Percentiles rank a stretch among this genome's conserved stretches.
Conservation (phyloP, 2,888 invertebrate genomes). For the Drosophila nr. perissopoda region DNA sequence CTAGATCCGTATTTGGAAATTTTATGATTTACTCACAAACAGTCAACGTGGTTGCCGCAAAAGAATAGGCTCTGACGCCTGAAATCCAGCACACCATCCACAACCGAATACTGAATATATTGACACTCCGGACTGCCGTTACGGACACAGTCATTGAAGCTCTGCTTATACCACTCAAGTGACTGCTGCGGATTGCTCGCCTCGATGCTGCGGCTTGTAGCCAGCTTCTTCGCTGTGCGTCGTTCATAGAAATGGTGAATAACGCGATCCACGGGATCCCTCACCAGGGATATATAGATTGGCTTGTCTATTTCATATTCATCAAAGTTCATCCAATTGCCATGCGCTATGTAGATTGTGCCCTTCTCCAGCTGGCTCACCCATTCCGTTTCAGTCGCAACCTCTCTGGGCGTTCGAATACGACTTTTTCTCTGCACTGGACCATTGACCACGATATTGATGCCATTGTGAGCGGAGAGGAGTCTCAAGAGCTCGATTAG, state of each 20-base stretch:
- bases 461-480: conserved; percentile 85
- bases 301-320: conserved; percentile 91
- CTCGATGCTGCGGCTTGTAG: conserved; percentile 89
- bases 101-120: conserved; percentile 91
- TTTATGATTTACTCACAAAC: conserved; percentile 87
- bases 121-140: conserved; percentile 92
- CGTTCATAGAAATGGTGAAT: conserved; percentile 95
- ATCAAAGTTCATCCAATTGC: conserved; percentile 94
- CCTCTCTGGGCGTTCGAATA: conserved; percentile 88
- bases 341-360: conserved; percentile 93
- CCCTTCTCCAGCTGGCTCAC: conserved; percentile 90
- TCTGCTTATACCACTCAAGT: conserved; percentile 87
- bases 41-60: conserved; percentile 93
- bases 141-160: conserved; percentile 94
- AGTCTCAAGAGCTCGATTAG: conserved; percentile 88
- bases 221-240: conserved; percentile 88
- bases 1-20: not conserved
- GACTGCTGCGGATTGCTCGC: conserved; percentile 87
- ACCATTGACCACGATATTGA: conserved; percentile 86
- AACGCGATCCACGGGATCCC: conserved; percentile 94
- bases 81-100: conserved; percentile 93
- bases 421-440: conserved; percentile 47
- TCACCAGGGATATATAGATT: conserved; percentile 94
- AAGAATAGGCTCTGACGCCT: conserved; percentile 93
- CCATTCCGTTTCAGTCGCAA: conserved; percentile 89